Percentiles rank a stretch among this genome's conserved stretches.
Evolutionary conservation across 2,113 vertebrate genomes (phyloP).

Genomic region (Daphoenositta chrysoptera): DNA sequence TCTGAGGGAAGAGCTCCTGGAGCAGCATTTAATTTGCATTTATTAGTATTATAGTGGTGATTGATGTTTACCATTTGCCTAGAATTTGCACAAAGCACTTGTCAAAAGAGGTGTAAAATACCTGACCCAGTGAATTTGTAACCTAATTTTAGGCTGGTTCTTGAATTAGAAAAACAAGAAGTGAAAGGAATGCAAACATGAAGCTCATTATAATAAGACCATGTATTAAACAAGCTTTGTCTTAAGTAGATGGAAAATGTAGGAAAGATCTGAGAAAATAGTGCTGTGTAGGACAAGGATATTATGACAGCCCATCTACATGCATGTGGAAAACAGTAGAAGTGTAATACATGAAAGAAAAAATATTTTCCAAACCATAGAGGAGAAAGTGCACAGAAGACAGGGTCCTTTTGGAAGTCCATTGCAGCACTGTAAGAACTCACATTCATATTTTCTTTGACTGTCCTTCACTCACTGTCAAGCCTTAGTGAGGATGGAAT

Average conservation of each 20-base stretch:
- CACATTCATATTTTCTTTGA: neutral
- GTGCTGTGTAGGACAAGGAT: neutral
- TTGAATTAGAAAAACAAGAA: neutral
- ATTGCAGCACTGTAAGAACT: neutral
- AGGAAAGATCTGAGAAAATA: neutral
- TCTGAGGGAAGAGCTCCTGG: neutral
- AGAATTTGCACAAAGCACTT: neutral
- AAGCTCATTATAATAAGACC: neutral
- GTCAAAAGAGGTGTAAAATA: neutral
- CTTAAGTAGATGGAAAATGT: neutral
- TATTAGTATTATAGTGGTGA: neutral
- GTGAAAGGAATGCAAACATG: neutral
- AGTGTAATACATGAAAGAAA: neutral
- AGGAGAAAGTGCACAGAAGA: neutral
- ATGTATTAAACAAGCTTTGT: neutral
- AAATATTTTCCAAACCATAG: neutral
- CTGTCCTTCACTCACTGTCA: neutral
- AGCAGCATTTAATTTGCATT: neutral
- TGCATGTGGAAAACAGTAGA: neutral
- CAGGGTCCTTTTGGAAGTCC: neutral
- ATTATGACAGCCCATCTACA: neutral
- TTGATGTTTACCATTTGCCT: neutral
- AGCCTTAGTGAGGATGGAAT: neutral
- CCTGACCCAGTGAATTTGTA: neutral
- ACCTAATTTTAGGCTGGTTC: neutral